These are phyloP conservation scores for Crematogaster levior DNA, from an alignment of 2,888 invertebrate species.

Conservation along the genomic window DNA sequence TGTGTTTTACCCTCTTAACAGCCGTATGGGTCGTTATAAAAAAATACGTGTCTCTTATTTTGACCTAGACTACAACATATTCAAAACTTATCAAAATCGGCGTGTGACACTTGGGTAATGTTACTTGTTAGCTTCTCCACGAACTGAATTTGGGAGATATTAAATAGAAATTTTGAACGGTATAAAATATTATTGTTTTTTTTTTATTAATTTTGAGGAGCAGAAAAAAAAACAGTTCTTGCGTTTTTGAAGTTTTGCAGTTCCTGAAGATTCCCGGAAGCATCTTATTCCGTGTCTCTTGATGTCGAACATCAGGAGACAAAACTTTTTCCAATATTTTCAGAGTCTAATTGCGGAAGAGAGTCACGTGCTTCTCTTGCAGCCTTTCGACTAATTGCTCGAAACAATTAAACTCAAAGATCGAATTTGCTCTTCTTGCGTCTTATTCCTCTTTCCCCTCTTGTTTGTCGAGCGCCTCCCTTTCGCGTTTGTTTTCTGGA, in stretches of 20 bases:
- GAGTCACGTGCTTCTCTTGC: constrained; percentile 14
- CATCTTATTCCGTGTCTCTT: no score
- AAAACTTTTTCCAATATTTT: constrained; percentile 22
- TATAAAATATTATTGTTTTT: neutral
- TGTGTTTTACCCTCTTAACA: no score
- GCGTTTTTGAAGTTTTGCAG: neutral
- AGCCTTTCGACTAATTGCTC: constrained; percentile 36
- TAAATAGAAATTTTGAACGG: neutral
- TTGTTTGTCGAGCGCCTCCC: constrained; percentile 9
- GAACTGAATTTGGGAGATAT: neutral
- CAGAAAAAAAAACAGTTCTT: neutral
- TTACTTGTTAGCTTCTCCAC: no score
- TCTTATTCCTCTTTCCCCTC: neutral
- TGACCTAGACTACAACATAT: no score
- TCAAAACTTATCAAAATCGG: no score
- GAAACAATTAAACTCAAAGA: constrained; percentile 40
- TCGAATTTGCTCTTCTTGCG: constrained; percentile 34
- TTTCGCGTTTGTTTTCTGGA: constrained; percentile 44
- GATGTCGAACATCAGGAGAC: neutral
- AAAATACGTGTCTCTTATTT: no score
- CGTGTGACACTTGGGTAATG: no score
- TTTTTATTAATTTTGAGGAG: neutral
- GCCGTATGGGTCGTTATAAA: no score
- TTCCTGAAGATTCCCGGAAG: neutral
- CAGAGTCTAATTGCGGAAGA: constrained; percentile 20